Evolutionary conservation across 2,113 vertebrate species (phyloP).

Genomic region (Cynopterus brachyotis): DNA sequence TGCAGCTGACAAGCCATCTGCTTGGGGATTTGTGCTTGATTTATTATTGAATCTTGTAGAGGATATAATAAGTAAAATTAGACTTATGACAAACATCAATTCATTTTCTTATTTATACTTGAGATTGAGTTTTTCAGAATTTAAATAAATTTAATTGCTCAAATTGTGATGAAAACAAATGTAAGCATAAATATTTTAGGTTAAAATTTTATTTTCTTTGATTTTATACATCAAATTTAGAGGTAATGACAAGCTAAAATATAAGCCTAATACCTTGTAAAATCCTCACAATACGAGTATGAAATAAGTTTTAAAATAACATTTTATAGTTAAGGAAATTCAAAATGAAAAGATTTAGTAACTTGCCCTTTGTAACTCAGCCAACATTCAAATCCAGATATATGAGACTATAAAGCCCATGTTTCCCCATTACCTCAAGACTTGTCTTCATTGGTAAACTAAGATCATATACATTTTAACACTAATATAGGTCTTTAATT

Average conservation of each 20-base stretch:
- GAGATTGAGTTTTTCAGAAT: not conserved
- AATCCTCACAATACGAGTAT: not conserved
- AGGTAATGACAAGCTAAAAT: not conserved
- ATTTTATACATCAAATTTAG: not conserved
- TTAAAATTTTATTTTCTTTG: not conserved
- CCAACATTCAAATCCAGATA: not conserved
- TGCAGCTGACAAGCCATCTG: not conserved
- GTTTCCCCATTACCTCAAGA: not conserved
- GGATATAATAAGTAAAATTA: not conserved
- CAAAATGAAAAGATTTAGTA: not conserved
- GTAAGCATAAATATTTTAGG: not conserved
- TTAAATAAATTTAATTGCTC: slow-evolving; percentile 26
- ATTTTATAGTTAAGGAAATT: not conserved
- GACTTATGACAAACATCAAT: not conserved
- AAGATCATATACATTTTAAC: not conserved
- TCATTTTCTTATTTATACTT: slow-evolving; percentile 23
- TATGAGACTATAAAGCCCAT: not conserved
- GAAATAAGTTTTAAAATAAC: not conserved
- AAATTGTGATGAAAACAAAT: slow-evolving; percentile 1
- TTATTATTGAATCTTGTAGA: slow-evolving; percentile 4
- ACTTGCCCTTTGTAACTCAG: not conserved
- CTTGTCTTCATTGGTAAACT: not conserved
- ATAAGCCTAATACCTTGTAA: not conserved
- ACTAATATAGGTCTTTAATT: not conserved
- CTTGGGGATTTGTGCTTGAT: slow-evolving; percentile 3